These are phyloP conservation scores for Yasuhikotakia modesta DNA, from an alignment of 2,797 vertebrate genomes.

Conservation along the genomic window DNA sequence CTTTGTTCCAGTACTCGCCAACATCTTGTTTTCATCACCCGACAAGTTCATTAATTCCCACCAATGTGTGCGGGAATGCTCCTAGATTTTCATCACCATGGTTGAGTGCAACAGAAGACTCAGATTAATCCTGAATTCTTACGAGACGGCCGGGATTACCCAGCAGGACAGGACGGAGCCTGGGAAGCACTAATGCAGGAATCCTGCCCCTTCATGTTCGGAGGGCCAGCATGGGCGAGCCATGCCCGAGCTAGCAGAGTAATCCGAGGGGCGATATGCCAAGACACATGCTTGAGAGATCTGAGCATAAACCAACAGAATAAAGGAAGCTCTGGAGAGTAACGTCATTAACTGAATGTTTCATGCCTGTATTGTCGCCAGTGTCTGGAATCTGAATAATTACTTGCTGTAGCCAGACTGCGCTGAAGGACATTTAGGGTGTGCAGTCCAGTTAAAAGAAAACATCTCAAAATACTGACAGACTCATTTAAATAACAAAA, in stretches of 20 bases:
- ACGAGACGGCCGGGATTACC: slow-evolving; percentile 51
- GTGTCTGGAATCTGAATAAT: slow-evolving; percentile 47
- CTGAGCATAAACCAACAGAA: slow-evolving; percentile 33
- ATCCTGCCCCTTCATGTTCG: slow-evolving; percentile 10
- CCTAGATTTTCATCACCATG: slow-evolving; percentile 51
- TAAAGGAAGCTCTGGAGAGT: slow-evolving; percentile 45
- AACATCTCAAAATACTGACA: slow-evolving; percentile 40
- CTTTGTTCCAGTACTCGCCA: slow-evolving; percentile 11
- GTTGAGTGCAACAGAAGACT: slow-evolving; percentile 38
- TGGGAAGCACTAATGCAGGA: slow-evolving; percentile 34
- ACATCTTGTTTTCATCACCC: slow-evolving; percentile 51
- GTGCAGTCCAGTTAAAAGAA: slow-evolving; percentile 40
- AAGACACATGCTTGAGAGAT: slow-evolving; percentile 42
- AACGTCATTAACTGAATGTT: slow-evolving; percentile 41
- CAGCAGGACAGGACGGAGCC: slow-evolving; percentile 41
- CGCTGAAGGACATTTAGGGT: slow-evolving; percentile 48
- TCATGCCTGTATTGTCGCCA: slow-evolving; percentile 36
- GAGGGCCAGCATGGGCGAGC: slow-evolving; percentile 19
- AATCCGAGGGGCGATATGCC: slow-evolving; percentile 45
- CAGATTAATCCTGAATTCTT: slow-evolving; percentile 55
- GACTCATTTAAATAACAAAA: slow-evolving; percentile 55
- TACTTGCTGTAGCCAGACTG: slow-evolving; percentile 37
- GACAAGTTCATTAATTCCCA: slow-evolving; percentile 53
- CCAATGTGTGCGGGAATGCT: slow-evolving; percentile 46
- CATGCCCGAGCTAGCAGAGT: slow-evolving; percentile 33